phyloP scores from a whole-genome alignment of 2,888 invertebrate genomes.

The Pandemis corylana region DNA sequence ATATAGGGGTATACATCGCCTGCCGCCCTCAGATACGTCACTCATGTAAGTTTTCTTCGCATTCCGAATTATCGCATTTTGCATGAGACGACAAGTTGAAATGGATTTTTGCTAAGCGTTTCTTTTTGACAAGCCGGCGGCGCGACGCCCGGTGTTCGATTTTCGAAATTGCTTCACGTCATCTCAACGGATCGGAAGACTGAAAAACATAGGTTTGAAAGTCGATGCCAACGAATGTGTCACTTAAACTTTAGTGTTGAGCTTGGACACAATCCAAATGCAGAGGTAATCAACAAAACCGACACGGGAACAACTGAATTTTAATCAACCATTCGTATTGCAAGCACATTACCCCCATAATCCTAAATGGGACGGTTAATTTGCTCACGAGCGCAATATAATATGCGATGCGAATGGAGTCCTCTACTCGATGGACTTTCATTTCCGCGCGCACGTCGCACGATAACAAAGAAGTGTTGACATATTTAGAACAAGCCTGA shows the following conservation, averaged over 20 bases:
- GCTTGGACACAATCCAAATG: background rate
- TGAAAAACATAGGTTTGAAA: background rate
- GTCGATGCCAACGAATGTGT: background rate
- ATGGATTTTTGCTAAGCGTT: constrained; percentile 55
- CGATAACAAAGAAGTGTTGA: constrained; percentile 84
- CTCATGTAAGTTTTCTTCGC: constrained; percentile 75
- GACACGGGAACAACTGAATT: background rate
- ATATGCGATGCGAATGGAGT: constrained; percentile 75
- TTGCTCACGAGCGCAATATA: constrained; percentile 62
- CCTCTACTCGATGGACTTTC: constrained; percentile 80
- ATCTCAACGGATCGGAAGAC: constrained; percentile 25
- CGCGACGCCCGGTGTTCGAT: constrained; percentile 27
- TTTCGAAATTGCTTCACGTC: constrained; percentile 38
- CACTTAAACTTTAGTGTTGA: no score
- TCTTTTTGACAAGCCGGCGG: constrained; percentile 40
- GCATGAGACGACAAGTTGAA: constrained; percentile 55
- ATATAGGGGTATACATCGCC: constrained; percentile 48
- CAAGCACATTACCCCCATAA: constrained; percentile 23
- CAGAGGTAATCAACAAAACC: background rate
- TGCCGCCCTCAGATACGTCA: constrained; percentile 75
- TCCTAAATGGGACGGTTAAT: constrained; percentile 53
- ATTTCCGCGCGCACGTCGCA: constrained; percentile 81
- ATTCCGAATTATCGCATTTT: constrained; percentile 57
- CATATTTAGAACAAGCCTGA: constrained; percentile 85
- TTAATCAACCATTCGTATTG: constrained; percentile 3